These are phyloP conservation scores for Corythornis vintsioides DNA, from an alignment of 2,113 vertebrate species.

Conservation along the genomic window DNA sequence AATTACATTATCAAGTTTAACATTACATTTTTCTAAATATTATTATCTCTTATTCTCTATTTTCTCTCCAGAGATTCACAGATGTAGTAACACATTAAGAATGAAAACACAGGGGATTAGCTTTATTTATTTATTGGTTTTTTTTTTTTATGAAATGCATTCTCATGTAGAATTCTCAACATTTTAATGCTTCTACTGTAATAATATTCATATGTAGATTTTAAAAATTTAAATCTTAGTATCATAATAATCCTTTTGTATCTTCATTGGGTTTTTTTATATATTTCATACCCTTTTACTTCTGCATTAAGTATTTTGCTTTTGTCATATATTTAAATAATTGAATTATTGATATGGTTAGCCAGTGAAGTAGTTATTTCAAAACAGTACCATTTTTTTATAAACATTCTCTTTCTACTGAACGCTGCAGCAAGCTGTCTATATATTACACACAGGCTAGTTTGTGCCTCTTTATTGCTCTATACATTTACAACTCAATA, in stretches of 20 bases:
- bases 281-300: not conserved
- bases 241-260: not conserved
- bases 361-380: not conserved
- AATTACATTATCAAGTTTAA: not conserved
- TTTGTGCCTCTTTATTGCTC: not conserved
- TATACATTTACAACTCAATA: not conserved
- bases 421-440: not conserved
- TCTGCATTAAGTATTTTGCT: not conserved
- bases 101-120: not conserved
- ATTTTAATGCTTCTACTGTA: conserved; percentile 4
- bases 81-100: not conserved
- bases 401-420: not conserved
- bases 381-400: not conserved
- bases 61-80: not conserved
- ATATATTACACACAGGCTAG: not conserved
- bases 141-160: conserved; percentile 6
- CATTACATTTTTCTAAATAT: not conserved
- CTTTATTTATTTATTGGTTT: not conserved
- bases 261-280: not conserved
- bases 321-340: not conserved
- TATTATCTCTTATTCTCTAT: not conserved
- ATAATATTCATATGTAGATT: not conserved
- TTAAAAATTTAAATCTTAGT: not conserved
- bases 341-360: not conserved
- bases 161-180: not conserved